Evolutionary conservation across 2,888 invertebrate genomes (phyloP), one percentile per base, ranked within the genome.

Genomic region (Notodonta ziczac): DNA sequence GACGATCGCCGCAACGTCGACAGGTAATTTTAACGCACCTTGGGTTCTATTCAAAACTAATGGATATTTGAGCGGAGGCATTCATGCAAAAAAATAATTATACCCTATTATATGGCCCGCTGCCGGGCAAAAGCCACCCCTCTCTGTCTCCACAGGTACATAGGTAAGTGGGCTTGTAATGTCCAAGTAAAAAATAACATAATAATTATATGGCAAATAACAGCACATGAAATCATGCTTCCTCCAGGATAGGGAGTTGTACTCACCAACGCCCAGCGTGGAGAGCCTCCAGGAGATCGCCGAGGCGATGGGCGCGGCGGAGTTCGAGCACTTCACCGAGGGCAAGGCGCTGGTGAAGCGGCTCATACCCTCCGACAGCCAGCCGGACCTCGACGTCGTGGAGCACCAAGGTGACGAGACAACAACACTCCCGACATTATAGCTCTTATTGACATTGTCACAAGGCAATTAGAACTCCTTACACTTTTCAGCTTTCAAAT

Each of bases 291-390:
- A 87, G 52, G 90, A 89, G 60, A 87, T 94, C 54, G 94, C 94
- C 6, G 89, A 93, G 66, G 94, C 93, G 32, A 91, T 94, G 90
- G 94, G 94, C 0, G 94, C 94, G 0, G 94, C 94, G 0, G 91
- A 91, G 12, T 94, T 94, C 78, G 94, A 94, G 70, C 85, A 88
- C 72, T 87, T 89, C 76, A 89, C 93, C 2, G 92, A 93, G 52
- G 92, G 93, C 2, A 83, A 88, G 58, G 84, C 91, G 7, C 82
- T 93, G 55, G 93, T 93, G 39, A 93, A 93, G 76, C 72, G 93
- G 16, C 88, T 92, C 51, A 94, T 91, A 61, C 92, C 89, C 0
- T 87, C 87, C 3, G 84, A 88, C 63, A 87, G 84, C 60, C 88
- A 91, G 62, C 89, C 93, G 0, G 90, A 89, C 62, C 71, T 90